phyloP scores from a whole-genome alignment of 1,140 invertebrate genomes.

The Bombus fervidus region DNA sequence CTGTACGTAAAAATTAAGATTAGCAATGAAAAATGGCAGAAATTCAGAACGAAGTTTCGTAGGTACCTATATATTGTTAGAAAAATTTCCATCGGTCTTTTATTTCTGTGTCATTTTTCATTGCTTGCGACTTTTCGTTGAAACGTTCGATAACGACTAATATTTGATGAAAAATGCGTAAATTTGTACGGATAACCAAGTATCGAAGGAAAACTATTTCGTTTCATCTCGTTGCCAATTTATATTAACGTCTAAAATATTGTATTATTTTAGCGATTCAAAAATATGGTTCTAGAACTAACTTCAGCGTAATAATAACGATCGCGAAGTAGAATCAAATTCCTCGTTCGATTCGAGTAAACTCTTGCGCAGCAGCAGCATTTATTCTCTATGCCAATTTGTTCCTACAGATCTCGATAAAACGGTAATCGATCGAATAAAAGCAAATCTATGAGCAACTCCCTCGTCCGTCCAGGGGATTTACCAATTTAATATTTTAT shows the following conservation, averaged over 20 bases:
- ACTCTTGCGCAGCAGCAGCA: neutral
- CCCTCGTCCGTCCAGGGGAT: constrained; percentile 10
- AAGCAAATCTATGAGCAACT: constrained; percentile 23
- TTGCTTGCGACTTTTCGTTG: neutral
- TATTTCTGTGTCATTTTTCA: neutral
- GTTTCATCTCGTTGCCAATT: too few relatives aligned
- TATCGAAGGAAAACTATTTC: too few relatives aligned
- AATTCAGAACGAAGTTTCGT: too few relatives aligned
- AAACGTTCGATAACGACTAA: neutral
- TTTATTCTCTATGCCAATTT: constrained; percentile 24
- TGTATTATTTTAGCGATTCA: too few relatives aligned
- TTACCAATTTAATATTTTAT: constrained; percentile 61
- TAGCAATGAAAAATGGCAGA: too few relatives aligned
- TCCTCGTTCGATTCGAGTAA: constrained; percentile 6
- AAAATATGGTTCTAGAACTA: neutral
- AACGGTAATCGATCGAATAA: constrained; percentile 54
- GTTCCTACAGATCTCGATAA: constrained; percentile 1
- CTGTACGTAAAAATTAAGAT: too few relatives aligned
- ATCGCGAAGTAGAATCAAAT: neutral
- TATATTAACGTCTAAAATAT: too few relatives aligned
- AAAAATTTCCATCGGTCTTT: neutral
- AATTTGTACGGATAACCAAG: neutral
- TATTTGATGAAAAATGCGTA: neutral
- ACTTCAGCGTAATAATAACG: neutral
- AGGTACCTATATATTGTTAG: too few relatives aligned